A percentile compares a stretch with the other conserved stretches of the same genome.
Conservation (phyloP, 2,797 vertebrate species). For the Tolypeutes matacus region DNA sequence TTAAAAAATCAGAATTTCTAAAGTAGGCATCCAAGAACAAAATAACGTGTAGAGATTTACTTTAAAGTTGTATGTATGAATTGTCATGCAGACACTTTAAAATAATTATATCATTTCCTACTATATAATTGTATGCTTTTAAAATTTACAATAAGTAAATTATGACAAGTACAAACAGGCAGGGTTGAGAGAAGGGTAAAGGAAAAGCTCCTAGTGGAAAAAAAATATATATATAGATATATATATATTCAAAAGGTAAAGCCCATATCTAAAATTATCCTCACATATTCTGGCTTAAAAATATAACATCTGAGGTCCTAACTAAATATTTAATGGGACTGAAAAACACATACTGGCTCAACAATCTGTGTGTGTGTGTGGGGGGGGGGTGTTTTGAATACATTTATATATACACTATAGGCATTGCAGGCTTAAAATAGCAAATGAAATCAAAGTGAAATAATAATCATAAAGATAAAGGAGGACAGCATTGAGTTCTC, state of each 20-base stretch:
- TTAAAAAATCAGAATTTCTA: constrained; percentile 26
- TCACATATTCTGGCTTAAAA: constrained; percentile 42
- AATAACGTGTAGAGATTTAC: constrained; percentile 8
- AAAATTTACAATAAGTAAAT: constrained; percentile 56
- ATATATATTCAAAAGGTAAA: constrained; percentile 5
- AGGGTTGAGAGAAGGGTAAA: background rate
- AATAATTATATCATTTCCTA: constrained; percentile 78
- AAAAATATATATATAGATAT: background rate
- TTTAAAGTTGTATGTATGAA: constrained; percentile 50
- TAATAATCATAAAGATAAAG: background rate
- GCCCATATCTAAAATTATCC: background rate
- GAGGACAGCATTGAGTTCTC: background rate
- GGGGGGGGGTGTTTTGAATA: background rate
- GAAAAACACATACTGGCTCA: background rate
- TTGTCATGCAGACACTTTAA: constrained; percentile 60
- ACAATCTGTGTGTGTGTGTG: background rate
- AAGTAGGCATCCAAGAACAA: background rate
- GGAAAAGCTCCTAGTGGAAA: constrained; percentile 67
- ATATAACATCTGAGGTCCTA: background rate
- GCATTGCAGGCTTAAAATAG: background rate
- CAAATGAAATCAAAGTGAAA: constrained; percentile 48
- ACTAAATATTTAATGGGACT: constrained; percentile 26
- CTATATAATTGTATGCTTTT: constrained; percentile 67
- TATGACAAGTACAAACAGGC: constrained; percentile 77
- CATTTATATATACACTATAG: background rate